Evolutionary conservation across 2,888 invertebrate species (phyloP), one percentile per base, ranked within the genome.

Genomic region (Nomada fabriciana): DNA sequence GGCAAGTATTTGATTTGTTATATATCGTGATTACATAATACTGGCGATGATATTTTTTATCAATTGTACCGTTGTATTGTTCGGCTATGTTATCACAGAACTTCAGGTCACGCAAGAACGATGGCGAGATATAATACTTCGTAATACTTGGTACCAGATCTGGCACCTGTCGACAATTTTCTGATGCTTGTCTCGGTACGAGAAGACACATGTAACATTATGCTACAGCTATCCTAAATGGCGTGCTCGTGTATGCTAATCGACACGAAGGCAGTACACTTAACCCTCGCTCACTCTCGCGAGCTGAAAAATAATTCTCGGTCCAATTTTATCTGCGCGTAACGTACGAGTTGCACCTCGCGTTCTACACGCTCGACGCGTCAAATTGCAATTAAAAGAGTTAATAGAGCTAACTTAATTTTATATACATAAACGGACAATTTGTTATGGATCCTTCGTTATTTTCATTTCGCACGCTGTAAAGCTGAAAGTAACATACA

Each of bases 171-270:
- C 90, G 87, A 88, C 88, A 88, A 91, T 90, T 91, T 90, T 87
- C 90, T 89, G 90, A 91, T 91, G 86, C 88, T 90, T 91, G 89
- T 89, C 89, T 87, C 80, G 63, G 72, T 75, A 85, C 65, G 61
- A 64, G 76, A 83, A 74, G 85, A 86, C 86, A 86, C 86, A 84
- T 88, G 85, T 86, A 85, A 84, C 83, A 76, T 80, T 82, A 70
- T 69, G 65, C 78, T 60, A 72, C 77, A 29, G 59, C 77, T 86
- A 83, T 77, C 76, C 77, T 59, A 86, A 86, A 79, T 78, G 76
- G 87, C 89, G 89, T 90, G 89, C 82, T 80, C 86, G 74, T 86
- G 82, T 89, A 91, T 91, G 91, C 85, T 90, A 91, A 91, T 91
- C 82, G 77, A 60, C 69, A 61, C 50, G 53, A 20, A 60, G 65